These are phyloP conservation scores for Halictus ligatus DNA, from an alignment of 2,888 invertebrate genomes.

Conservation along the genomic window DNA sequence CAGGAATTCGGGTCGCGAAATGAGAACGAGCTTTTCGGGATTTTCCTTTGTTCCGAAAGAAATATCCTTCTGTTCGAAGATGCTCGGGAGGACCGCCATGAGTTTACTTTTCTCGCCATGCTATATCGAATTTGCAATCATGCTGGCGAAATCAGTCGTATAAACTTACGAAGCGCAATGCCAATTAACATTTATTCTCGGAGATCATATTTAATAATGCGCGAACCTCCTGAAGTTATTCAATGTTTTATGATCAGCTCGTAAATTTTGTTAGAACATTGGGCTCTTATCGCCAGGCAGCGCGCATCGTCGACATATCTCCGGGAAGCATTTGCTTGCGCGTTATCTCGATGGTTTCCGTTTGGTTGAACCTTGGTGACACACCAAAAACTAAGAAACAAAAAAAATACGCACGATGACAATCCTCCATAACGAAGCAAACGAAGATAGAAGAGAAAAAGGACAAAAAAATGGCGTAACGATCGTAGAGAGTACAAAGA, in stretches of 20 bases:
- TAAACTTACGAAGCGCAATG: background rate
- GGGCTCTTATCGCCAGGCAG: too few relatives aligned
- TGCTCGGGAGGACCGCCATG: conserved; percentile 2
- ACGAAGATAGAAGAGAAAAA: conserved; percentile 23
- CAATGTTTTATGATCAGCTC: background rate
- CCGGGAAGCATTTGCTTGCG: conserved; percentile 28
- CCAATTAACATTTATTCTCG: background rate
- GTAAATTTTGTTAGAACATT: background rate
- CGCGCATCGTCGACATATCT: conserved; percentile 45
- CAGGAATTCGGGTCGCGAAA: too few relatives aligned
- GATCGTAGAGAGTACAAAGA: conserved; percentile 58
- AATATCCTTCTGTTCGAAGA: background rate
- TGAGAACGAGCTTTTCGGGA: background rate
- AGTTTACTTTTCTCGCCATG: background rate
- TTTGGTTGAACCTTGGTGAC: conserved; percentile 41
- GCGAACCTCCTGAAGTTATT: background rate
- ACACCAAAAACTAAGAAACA: conserved; percentile 20
- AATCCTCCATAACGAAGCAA: conserved; percentile 55
- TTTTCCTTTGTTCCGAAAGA: background rate
- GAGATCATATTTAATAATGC: background rate
- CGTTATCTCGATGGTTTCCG: conserved; percentile 9
- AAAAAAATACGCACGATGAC: conserved; percentile 57
- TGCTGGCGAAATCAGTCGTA: conserved; percentile 2
- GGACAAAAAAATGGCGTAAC: conserved; percentile 21
- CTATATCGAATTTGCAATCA: conserved; percentile 55